Base-by-base conservation (phyloP, 2,797 vertebrate species). In the Lutjanus campechanus region DNA sequence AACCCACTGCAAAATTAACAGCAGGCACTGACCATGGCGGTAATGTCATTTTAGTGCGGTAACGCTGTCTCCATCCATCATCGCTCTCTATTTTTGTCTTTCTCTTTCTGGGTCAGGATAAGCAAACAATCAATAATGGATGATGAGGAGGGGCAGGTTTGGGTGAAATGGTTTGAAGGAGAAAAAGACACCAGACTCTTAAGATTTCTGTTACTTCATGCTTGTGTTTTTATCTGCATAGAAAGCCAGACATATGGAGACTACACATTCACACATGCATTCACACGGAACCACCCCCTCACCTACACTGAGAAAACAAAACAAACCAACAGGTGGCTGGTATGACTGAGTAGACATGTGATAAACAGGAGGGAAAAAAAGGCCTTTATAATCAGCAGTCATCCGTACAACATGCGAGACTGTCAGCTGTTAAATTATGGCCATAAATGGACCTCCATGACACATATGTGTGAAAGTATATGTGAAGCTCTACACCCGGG, bases 111-210 rank as follows among this genome's bases (percentile, higher is more conserved):
- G 65, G 59, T 79, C 41, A 1, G 59, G 55, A 65, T 55, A 63
- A 73, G 70, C 36, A 76, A 60, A 67, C 50, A 55, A 88, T 88
- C 55, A 71, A 73, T 85, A 80, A 87, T 85, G 49, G 71, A 88
- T 79, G 63, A 70, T 66, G 11, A 69, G 22, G 75, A 61, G 61
- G 44, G 46, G 73, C 69, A 69, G 62, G 11, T 51, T 58, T 46
- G 41, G 69, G 20, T 62, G 49, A 76, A 78, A 67, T 44, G 22
- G 25, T 43, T 76, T 50, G 56, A 64, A 36, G 15, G 36, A 40
- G n/a, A 70, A 29, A 81, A 44, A 54, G 61, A n/a, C 11, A 4
- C 13, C 1, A 2, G 4, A n/a, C 51, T 59, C 12, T 13, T 53
- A 36, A 17, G 40, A 67, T 67, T 22, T 59, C 36, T 36, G 11